phyloP scores from a whole-genome alignment of 2,113 vertebrate species.

The Calidris pugnax region DNA sequence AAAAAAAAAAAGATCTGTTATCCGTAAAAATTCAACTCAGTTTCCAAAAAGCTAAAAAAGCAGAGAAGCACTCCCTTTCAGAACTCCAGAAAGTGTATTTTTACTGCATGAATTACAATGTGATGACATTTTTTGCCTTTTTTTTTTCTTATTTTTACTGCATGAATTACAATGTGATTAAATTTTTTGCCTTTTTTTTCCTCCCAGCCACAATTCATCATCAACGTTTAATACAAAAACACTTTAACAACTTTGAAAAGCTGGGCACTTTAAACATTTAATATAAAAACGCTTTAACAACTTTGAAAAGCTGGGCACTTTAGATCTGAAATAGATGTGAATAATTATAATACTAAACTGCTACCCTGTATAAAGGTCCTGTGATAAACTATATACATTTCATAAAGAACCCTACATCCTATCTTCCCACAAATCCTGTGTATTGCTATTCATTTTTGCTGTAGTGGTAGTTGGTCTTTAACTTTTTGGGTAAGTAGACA shows the following conservation, averaged over 20 bases:
- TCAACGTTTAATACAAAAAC: neutral
- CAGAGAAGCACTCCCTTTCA: neutral
- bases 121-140: neutral
- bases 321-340: neutral
- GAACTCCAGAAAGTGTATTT: neutral
- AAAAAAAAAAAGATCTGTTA: neutral
- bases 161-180: neutral
- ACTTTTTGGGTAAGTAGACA: neutral
- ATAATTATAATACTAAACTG: neutral
- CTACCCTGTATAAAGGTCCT: neutral
- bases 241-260: neutral
- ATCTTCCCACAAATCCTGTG: neutral
- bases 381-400: neutral
- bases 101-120: neutral
- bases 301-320: neutral
- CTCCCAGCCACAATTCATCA: neutral
- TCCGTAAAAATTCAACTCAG: neutral
- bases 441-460: neutral
- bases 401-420: neutral
- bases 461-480: neutral
- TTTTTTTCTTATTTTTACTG: neutral
- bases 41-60: neutral
- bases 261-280: neutral
- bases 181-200: neutral
- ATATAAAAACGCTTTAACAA: neutral